phyloP scores from a whole-genome alignment of 2,888 invertebrate genomes.

The Dolichomitus sp. region DNA sequence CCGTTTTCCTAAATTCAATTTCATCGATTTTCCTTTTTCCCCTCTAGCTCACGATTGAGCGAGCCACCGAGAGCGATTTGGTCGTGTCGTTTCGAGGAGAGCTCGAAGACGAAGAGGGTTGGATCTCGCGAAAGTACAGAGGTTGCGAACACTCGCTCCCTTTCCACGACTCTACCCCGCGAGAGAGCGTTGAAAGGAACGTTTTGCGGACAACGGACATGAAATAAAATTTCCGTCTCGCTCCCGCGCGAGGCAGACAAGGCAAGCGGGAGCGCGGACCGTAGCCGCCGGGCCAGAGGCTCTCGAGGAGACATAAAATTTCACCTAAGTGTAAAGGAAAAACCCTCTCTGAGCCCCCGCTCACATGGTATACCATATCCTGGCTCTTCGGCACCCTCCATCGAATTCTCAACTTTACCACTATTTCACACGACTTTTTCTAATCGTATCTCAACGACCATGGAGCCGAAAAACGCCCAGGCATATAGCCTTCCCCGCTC shows the following conservation, averaged over 20 bases:
- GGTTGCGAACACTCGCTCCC: conserved; percentile 28
- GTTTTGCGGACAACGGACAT: conserved; percentile 68
- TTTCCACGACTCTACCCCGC: background rate
- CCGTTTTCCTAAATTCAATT: conserved; percentile 67
- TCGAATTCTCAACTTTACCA: conserved; percentile 66
- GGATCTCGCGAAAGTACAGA: conserved; percentile 8
- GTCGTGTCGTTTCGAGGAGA: conserved; percentile 51
- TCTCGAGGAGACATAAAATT: conserved; percentile 67
- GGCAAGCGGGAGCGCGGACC: conserved; percentile 8
- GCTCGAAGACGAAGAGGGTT: conserved; percentile 10
- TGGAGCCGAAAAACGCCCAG: conserved; percentile 53
- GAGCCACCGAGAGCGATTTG: conserved; percentile 27
- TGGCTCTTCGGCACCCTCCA: conserved; percentile 37
- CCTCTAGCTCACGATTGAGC: conserved; percentile 43
- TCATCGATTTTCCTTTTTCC: conserved; percentile 49
- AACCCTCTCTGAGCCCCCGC: conserved; percentile 40
- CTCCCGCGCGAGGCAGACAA: conserved; percentile 19
- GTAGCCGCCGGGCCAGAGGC: conserved; percentile 23
- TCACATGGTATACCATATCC: conserved; percentile 20
- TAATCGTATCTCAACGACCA: conserved; percentile 64
- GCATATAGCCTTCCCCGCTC: background rate
- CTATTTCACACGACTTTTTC: conserved; percentile 66
- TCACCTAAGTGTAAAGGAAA: conserved; percentile 66
- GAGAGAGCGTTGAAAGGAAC: conserved; percentile 64
- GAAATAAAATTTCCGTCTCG: conserved; percentile 63